phyloP scores from a whole-genome alignment of 2,113 vertebrate genomes.

The Nipponia nippon region DNA sequence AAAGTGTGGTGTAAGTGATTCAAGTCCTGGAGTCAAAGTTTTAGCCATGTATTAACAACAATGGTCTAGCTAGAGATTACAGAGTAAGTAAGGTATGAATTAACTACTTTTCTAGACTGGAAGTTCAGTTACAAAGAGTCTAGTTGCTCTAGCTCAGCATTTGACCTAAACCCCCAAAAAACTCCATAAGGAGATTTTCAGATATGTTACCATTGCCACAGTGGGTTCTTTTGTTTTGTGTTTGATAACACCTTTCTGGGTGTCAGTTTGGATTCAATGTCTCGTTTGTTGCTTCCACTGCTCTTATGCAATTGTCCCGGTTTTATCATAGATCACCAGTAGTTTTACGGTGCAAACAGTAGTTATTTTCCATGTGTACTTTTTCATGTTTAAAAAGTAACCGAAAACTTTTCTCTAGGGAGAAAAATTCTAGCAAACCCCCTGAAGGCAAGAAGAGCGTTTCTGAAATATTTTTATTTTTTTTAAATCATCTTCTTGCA shows the following conservation, averaged over 20 bases:
- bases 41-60: background rate
- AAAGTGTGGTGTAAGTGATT: background rate
- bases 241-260: slow-evolving; percentile 3
- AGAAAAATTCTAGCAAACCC: background rate
- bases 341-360: background rate
- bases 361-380: background rate
- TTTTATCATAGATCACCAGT: background rate
- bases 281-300: background rate
- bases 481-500: background rate
- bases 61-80: background rate
- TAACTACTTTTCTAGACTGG: background rate
- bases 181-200: slow-evolving; percentile 20
- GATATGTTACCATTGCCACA: background rate
- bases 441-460: background rate
- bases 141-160: background rate
- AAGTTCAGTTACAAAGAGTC: background rate
- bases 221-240: slow-evolving; percentile 42
- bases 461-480: background rate
- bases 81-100: background rate
- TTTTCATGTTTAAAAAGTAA: background rate
- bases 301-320: background rate
- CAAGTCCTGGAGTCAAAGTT: background rate
- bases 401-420: background rate
- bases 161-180: background rate
- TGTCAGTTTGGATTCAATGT: background rate